Evolutionary conservation across 2,113 vertebrate species (phyloP).

Genomic region (Rissa tridactyla): DNA sequence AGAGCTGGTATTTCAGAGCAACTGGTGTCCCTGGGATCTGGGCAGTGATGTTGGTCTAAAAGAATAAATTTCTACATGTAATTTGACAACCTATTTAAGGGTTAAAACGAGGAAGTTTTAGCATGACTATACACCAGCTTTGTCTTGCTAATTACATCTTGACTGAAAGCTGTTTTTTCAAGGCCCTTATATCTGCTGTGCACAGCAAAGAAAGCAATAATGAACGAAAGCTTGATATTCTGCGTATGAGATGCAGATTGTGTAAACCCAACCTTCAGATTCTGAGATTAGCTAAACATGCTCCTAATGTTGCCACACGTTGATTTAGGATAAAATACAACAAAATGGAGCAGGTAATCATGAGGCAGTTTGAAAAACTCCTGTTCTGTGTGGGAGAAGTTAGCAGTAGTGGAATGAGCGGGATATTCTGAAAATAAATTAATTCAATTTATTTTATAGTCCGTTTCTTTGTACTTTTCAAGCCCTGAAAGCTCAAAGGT

Average conservation of each 20-base stretch:
- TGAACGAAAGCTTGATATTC: background rate
- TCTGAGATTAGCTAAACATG: background rate
- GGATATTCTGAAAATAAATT: background rate
- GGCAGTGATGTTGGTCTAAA: background rate
- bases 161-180: background rate
- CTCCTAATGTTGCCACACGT: background rate
- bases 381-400: background rate
- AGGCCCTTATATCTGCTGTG: background rate
- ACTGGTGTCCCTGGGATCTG: background rate
- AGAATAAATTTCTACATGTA: background rate
- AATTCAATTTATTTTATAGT: background rate
- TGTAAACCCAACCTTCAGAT: background rate
- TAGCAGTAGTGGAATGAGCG: background rate
- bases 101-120: background rate
- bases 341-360: background rate
- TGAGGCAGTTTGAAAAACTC: background rate
- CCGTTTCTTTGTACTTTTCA: background rate
- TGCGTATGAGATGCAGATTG: background rate
- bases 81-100: background rate
- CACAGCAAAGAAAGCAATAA: background rate
- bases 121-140: background rate
- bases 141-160: slow-evolving; percentile 23
- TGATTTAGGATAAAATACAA: background rate
- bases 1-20: background rate
- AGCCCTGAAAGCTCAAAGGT: background rate